Evolutionary conservation across 2,113 vertebrate genomes (phyloP).

Genomic region (Phoenicopterus ruber): DNA sequence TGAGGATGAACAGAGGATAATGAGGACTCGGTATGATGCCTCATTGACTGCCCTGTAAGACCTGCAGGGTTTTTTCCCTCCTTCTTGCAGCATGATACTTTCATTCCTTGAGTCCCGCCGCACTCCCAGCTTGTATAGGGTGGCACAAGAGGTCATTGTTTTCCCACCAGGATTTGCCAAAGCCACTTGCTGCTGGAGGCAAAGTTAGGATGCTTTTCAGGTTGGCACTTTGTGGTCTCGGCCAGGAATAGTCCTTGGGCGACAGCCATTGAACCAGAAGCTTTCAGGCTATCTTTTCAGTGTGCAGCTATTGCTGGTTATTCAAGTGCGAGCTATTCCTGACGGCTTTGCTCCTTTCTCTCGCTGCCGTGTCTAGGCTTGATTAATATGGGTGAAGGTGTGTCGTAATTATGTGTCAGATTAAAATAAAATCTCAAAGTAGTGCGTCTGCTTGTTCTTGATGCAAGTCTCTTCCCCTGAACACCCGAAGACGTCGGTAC

Average conservation of each 20-base stretch:
- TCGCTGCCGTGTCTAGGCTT: not conserved
- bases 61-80: not conserved
- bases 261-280: not conserved
- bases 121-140: not conserved
- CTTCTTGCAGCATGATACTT: not conserved
- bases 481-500: not conserved
- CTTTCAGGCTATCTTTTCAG: not conserved
- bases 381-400: not conserved
- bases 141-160: not conserved
- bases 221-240: not conserved
- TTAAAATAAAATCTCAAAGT: not conserved
- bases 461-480: not conserved
- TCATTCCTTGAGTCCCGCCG: not conserved
- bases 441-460: not conserved
- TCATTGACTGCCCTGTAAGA: not conserved
- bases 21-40: not conserved
- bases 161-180: conserved; percentile 31
- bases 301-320: not conserved
- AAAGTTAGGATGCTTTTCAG: not conserved
- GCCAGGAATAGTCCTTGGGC: not conserved
- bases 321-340: not conserved
- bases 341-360: not conserved
- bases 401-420: not conserved
- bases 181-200: not conserved
- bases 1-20: not conserved